Evolutionary conservation across 2,888 invertebrate species (phyloP).

Genomic region (Drosophila gaucha): DNA sequence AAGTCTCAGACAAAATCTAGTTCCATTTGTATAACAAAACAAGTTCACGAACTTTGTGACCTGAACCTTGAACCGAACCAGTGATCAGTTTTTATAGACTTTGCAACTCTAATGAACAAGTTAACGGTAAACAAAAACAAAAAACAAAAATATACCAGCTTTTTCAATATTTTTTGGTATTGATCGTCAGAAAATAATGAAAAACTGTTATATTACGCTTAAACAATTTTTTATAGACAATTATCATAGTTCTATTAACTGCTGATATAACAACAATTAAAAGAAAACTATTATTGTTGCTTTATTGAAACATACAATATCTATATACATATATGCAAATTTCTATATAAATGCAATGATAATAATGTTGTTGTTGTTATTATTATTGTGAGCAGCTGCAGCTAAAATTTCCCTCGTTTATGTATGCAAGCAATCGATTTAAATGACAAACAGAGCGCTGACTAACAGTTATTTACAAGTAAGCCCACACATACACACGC

Average conservation of each 20-base stretch:
- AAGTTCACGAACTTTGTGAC: neutral
- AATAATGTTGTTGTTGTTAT: neutral
- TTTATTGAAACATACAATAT: too few species aligned
- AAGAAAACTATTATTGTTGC: neutral
- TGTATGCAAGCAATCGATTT: conserved; percentile 25
- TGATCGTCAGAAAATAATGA: neutral
- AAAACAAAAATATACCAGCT: too few species aligned
- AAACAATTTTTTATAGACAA: neutral
- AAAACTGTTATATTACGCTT: too few species aligned
- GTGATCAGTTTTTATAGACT: neutral
- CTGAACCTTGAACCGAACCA: neutral
- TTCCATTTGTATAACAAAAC: neutral
- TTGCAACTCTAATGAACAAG: neutral
- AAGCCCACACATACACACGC: neutral
- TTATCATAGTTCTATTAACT: neutral
- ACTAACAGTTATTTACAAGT: conserved; percentile 47
- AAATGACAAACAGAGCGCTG: conserved; percentile 36
- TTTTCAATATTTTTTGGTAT: neutral
- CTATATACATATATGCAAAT: neutral
- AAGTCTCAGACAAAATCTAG: neutral
- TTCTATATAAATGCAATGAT: neutral
- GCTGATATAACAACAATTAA: neutral
- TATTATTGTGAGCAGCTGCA: conserved; percentile 24
- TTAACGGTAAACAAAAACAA: neutral
- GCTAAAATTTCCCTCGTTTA: conserved; percentile 11